Evolutionary conservation across 2,888 invertebrate species (phyloP).

Genomic region (Aquatica leii): DNA sequence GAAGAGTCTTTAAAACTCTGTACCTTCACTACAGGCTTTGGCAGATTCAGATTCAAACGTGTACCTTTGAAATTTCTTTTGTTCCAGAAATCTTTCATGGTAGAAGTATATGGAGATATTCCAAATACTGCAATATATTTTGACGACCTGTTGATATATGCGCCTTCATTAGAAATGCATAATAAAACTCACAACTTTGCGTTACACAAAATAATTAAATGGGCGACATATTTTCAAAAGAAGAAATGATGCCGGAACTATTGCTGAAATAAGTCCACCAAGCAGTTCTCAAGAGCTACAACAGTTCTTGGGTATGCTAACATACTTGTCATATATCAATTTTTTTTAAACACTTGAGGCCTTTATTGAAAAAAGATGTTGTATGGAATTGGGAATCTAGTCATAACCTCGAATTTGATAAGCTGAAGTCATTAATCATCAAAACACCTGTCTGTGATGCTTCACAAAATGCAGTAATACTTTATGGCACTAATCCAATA

Average conservation of each 20-base stretch:
- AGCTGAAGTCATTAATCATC: not conserved
- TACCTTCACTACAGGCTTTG: not conserved
- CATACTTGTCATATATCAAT: not conserved
- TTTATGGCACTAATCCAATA: not conserved
- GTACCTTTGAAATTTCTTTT: not conserved
- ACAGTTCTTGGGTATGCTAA: not conserved
- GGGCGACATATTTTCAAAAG: not conserved
- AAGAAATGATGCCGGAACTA: not conserved
- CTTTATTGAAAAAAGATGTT: not conserved
- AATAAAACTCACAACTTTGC: not conserved
- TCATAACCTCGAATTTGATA: not conserved
- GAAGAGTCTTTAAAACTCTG: not conserved
- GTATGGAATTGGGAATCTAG: not conserved
- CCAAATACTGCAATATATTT: not conserved
- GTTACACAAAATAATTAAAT: not conserved
- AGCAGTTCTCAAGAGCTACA: not conserved
- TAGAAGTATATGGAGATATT: not conserved
- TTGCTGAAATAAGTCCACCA: too few species aligned
- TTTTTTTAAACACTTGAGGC: not conserved
- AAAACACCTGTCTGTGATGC: not conserved
- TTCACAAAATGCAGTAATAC: constrained; percentile 1
- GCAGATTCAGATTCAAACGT: not conserved
- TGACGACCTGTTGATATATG: not conserved
- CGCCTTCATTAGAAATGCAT: not conserved
- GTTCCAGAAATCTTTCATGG: not conserved